Evolutionary conservation across 2,113 vertebrate species (phyloP).

Genomic region (Carettochelys insculpta): DNA sequence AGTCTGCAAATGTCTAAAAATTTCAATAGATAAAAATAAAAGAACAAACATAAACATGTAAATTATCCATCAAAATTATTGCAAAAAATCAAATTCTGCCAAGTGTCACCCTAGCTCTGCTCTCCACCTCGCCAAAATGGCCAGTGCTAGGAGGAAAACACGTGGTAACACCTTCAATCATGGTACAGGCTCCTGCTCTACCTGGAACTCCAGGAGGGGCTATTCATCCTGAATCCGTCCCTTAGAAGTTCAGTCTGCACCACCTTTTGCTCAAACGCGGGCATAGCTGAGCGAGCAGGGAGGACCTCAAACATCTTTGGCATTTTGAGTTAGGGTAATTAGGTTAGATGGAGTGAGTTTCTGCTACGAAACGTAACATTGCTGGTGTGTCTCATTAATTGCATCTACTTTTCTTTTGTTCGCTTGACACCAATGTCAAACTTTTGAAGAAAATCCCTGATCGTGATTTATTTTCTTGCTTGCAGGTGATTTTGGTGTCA

Average conservation of each 20-base stretch:
- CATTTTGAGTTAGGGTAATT: background rate
- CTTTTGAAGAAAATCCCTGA: background rate
- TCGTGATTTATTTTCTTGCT: background rate
- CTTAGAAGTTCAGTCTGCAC: background rate
- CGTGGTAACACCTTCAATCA: background rate
- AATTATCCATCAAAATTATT: background rate
- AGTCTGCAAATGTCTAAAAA: background rate
- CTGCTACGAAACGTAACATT: background rate
- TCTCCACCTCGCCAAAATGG: background rate
- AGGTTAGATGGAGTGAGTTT: background rate
- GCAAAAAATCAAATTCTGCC: fast-evolving
- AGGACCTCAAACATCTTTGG: background rate
- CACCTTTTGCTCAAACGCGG: background rate
- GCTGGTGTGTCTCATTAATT: background rate
- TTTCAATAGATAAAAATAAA: background rate
- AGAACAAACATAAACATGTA: background rate
- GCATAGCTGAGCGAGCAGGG: background rate
- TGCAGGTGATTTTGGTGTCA: background rate
- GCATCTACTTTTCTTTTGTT: background rate
- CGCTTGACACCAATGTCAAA: background rate
- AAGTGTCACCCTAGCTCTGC: background rate
- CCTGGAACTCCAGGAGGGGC: background rate
- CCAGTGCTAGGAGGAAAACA: background rate
- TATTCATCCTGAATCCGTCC: background rate
- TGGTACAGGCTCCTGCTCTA: background rate